Base-by-base conservation (phyloP, 2,797 vertebrate genomes). In the Scolopax rusticola region DNA sequence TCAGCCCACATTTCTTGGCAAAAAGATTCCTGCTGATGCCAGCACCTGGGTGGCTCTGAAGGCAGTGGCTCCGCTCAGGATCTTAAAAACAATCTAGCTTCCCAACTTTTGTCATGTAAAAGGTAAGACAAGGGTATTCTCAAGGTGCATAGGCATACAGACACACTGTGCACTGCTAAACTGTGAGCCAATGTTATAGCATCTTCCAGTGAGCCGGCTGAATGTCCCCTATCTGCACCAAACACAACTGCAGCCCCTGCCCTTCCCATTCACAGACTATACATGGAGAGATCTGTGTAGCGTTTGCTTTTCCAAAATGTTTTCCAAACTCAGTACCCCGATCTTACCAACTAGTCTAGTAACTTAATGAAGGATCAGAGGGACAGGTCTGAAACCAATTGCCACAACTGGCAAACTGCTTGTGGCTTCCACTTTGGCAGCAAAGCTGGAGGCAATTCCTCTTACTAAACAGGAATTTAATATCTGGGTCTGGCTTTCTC, bases 231-330 rank as follows among this genome's bases (percentile, higher is more conserved):
- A 21, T 18, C 11, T 6, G 2, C 36, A 18, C 3, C 6, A 18
- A 64, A 12, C 7, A 13, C 2, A 4, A 25, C 18, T 45, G 14
- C 28, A 92, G 33, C 38, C 81, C 19, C 21, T 2, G 1, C 30
- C 27, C 18, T 45, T 78, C 74, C 60, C 23, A 61, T 16, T 40
- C 48, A 28, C 15, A 14, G 24, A 32, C 40, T 47, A 57, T 18
- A 21, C 8, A 40, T 1, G 2, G 23, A 0, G 2, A 28, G 28
- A 10, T 78, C 53, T 57, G 11, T 5, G 6, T 50, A 32, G n/a
- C 20, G 45, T 14, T 15, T 15, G 18, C 32, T 56, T 67, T 56
- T 59, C 30, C 12, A 47, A 9, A 33, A 36, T 2, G 4, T 70
- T 74, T 75, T 84, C 10, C 69, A 88, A 45, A 41, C 5, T 11